phyloP scores from a whole-genome alignment of 2,797 vertebrate species.

The Kryptolebias ocellatus region DNA sequence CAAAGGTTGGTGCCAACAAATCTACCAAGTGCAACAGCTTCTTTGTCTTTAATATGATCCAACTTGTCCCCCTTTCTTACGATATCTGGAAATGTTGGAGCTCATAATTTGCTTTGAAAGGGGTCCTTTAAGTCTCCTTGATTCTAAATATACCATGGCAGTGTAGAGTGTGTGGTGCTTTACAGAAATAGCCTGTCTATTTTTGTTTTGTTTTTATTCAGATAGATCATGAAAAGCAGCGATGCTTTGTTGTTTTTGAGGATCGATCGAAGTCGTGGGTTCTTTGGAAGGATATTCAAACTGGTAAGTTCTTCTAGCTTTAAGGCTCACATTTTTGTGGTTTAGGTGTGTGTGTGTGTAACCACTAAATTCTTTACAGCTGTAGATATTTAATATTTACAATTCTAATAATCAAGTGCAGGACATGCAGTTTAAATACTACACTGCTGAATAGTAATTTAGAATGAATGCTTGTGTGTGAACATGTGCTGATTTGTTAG shows the following conservation, averaged over 20 bases:
- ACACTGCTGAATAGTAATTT: neutral
- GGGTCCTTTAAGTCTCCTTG: neutral
- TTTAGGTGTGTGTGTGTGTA: no score
- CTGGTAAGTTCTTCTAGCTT: conserved; percentile 81
- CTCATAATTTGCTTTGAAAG: no score
- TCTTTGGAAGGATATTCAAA: conserved; percentile 99
- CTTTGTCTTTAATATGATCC: neutral
- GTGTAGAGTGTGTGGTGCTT: neutral
- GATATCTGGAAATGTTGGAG: no score
- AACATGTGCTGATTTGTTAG: conserved; percentile 22
- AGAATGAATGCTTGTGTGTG: neutral
- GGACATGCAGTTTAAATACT: neutral
- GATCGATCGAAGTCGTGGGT: conserved; percentile 98
- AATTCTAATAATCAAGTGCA: no score
- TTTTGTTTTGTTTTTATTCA: conserved; percentile 68
- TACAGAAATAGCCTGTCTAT: neutral
- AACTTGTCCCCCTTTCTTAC: neutral
- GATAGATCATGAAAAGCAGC: conserved; percentile 95
- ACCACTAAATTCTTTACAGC: no score
- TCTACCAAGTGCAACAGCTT: no score
- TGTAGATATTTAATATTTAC: no score
- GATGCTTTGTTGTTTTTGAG: conserved; percentile 98
- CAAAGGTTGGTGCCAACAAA: conserved; percentile 86
- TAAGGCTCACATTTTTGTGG: neutral
- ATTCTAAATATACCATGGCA: neutral